Percentiles rank a stretch among this genome's conserved stretches.
These are phyloP conservation scores for Sebastes steindachneri DNA, from an alignment of 2,797 vertebrate species.

Conservation along the genomic window DNA sequence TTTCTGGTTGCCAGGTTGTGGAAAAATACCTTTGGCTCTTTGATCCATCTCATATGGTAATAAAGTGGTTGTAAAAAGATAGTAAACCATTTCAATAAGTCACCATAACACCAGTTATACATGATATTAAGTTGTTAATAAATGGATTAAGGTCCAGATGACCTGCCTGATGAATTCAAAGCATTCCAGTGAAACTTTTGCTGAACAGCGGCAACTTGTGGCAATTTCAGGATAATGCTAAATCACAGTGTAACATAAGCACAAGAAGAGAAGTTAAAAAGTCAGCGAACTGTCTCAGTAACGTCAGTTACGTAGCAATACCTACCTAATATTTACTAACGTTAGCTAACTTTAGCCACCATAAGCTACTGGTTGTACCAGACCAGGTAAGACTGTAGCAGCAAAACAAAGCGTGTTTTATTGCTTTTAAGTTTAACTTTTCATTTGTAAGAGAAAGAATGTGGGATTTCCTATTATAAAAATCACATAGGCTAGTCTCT, in stretches of 20 bases:
- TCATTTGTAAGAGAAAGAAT: not conserved
- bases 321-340: not conserved
- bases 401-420: accelerated
- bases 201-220: not conserved
- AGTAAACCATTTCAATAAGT: not conserved
- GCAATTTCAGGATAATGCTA: not conserved
- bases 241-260: not conserved
- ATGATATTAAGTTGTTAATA: not conserved
- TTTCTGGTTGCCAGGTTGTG: not conserved
- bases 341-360: not conserved
- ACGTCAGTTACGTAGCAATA: not conserved
- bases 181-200: not conserved
- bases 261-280: not conserved
- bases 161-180: not conserved
- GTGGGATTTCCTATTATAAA: not conserved
- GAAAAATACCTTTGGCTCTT: not conserved
- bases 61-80: not conserved
- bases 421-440: not conserved
- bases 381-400: not conserved
- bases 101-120: not conserved
- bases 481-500: not conserved
- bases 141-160: not conserved
- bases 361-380: not conserved
- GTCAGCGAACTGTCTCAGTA: not conserved
- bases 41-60: not conserved